Base-by-base conservation (phyloP, 2,797 vertebrate genomes). In the Hipposideros larvatus region DNA sequence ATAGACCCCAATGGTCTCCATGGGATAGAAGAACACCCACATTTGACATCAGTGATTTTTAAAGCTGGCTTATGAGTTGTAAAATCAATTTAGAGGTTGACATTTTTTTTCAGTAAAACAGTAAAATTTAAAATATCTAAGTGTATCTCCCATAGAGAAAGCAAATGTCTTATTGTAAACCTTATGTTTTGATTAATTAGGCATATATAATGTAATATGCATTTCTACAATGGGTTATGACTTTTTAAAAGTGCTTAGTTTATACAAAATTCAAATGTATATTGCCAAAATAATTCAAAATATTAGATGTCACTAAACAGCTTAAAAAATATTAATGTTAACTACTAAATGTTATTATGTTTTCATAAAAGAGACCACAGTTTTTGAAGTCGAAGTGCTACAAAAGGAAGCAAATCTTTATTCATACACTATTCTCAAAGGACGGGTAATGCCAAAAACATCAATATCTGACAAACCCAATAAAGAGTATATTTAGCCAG, bases 11-110 rank as follows among this genome's bases (percentile, higher is more conserved):
- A 53, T 51, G 24, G n/a, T 41, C 31, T 74, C 48, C 66, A 63
- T 13, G 1, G 26, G 48, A 68, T 4, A 78, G 10, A 22, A 90
- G 74, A 80, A 89, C 14, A 90, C 0, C 26, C 66, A 7, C n/a
- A 70, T 89, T 91, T 80, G 46, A 80, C 8, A 88, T 16, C 55
- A 82, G 11, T 53, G 16, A 74, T 6, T 80, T 90, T 84, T 83
- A 75, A 89, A 94, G 78, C 37, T 75, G 15, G 31, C 28, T 41
- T 86, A 82, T 19, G 65, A 94, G 31, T 57, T 87, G 34, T 70
- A 82, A 91, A 93, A 93, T 55, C 48, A 96, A 88, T 55, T 87
- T 63, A 77, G 31, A 68, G 37, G 43, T 74, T 86, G n/a, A 88
- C 9, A 68, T 13, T 43, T 74, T 65, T 94, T 78, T 70, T 84